A percentile compares a stretch with the other conserved stretches of the same genome.
phyloP scores from a whole-genome alignment of 2,113 vertebrate species.

The Mormyrus lacerda region DNA sequence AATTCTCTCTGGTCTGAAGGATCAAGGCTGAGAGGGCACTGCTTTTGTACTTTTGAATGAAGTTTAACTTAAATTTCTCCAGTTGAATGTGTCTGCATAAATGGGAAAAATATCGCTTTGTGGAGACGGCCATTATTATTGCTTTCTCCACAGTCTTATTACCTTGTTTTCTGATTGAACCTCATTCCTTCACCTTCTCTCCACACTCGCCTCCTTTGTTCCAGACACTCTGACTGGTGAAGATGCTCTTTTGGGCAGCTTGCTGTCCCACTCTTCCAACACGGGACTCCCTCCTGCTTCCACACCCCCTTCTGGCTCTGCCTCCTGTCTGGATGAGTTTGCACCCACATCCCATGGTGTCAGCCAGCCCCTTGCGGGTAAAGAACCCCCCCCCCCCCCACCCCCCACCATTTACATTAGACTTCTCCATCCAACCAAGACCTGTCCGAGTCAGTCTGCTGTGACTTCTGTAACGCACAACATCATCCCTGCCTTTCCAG shows the following conservation, averaged over 20 bases:
- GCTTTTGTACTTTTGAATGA: neutral
- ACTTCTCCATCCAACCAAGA: neutral
- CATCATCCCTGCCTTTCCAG: neutral
- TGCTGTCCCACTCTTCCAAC: conserved; percentile 74
- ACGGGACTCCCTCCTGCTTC: conserved; percentile 49
- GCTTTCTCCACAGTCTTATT: conserved; percentile 23
- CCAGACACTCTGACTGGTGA: conserved; percentile 83
- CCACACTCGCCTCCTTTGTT: conserved; percentile 2
- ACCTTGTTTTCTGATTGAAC: neutral
- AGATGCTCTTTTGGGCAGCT: conserved; percentile 82
- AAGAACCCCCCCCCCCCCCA: conserved; percentile 36
- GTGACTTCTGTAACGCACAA: neutral
- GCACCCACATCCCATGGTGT: conserved; percentile 60
- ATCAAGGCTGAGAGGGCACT: neutral
- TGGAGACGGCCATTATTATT: neutral
- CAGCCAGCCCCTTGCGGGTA: conserved; percentile 79
- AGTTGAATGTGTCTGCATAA: neutral
- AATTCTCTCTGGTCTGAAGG: neutral
- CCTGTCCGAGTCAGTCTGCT: neutral
- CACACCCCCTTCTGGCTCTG: conserved; percentile 42
- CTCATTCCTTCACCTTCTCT: neutral
- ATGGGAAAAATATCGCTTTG: neutral
- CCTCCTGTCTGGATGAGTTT: conserved; percentile 78
- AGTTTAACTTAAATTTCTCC: neutral
- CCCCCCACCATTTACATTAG: neutral